Conservation (phyloP, 35 echinoderm and acorn worm species). For the Heliocidaris tuberculata region DNA sequence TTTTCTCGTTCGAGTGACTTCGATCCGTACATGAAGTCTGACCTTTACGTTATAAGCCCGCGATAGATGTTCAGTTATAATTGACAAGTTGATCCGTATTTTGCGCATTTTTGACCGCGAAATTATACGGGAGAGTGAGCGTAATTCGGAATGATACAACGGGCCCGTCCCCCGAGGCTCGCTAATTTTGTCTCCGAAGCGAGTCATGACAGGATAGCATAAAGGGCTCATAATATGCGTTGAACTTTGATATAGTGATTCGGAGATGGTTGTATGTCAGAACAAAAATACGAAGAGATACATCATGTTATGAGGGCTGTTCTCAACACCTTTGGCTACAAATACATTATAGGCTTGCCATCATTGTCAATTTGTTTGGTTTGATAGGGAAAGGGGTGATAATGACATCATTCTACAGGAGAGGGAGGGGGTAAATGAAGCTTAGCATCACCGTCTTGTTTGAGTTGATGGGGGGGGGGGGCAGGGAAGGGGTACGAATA, state of each 20-base stretch:
- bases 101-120: conserved; percentile 9
- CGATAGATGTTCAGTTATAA: background rate
- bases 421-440: no score
- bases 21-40: background rate
- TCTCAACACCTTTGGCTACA: background rate
- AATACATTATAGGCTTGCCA: background rate
- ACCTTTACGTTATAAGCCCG: background rate
- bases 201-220: background rate
- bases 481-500: no score
- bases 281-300: background rate
- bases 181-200: background rate
- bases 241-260: background rate
- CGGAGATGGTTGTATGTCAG: background rate
- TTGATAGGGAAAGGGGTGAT: background rate
- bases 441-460: no score
- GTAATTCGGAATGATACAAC: conserved; percentile 10
- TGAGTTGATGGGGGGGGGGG: no score
- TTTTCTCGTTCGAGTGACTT: background rate
- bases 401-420: no score
- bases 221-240: background rate
- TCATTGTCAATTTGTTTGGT: background rate
- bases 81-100: background rate
- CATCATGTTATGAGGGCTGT: background rate
- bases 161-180: background rate
- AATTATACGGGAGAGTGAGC: conserved; percentile 6